Conservation (phyloP, 2,888 invertebrate genomes). For the Xanthia togata region DNA sequence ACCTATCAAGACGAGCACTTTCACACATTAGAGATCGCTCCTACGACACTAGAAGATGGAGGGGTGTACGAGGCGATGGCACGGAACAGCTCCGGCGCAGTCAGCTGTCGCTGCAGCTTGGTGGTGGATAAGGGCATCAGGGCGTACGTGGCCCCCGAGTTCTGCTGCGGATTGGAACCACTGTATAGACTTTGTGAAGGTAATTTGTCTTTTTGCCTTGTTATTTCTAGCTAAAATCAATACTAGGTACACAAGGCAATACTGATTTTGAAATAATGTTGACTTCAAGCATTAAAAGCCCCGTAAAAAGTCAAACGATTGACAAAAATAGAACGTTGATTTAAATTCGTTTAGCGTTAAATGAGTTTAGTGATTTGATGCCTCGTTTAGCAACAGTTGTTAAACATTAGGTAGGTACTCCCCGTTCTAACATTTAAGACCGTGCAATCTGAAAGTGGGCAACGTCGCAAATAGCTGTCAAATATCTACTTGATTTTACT, state of each 20-base stretch:
- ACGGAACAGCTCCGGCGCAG: slow-evolving; percentile 94
- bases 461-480: too few relatives aligned
- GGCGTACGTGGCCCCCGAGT: slow-evolving; percentile 95
- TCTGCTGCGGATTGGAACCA: slow-evolving; percentile 93
- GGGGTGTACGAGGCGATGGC: slow-evolving; percentile 95
- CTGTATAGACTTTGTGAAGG: slow-evolving; percentile 91
- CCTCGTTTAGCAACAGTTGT: too few relatives aligned
- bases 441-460: too few relatives aligned
- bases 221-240: background rate
- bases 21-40: slow-evolving; percentile 96
- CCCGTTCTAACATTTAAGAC: too few relatives aligned
- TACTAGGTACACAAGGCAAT: background rate
- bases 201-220: slow-evolving; percentile 55
- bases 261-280: too few relatives aligned
- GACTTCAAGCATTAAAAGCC: too few relatives aligned
- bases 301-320: too few relatives aligned
- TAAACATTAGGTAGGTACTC: too few relatives aligned
- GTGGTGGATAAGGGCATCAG: slow-evolving; percentile 96
- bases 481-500: too few relatives aligned
- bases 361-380: too few relatives aligned
- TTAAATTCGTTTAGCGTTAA: too few relatives aligned
- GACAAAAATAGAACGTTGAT: too few relatives aligned
- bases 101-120: slow-evolving; percentile 94
- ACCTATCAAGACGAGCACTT: slow-evolving; percentile 94
- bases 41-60: slow-evolving; percentile 94